phyloP scores from a whole-genome alignment of 2,113 vertebrate genomes.

The Vulpes lagopus region DNA sequence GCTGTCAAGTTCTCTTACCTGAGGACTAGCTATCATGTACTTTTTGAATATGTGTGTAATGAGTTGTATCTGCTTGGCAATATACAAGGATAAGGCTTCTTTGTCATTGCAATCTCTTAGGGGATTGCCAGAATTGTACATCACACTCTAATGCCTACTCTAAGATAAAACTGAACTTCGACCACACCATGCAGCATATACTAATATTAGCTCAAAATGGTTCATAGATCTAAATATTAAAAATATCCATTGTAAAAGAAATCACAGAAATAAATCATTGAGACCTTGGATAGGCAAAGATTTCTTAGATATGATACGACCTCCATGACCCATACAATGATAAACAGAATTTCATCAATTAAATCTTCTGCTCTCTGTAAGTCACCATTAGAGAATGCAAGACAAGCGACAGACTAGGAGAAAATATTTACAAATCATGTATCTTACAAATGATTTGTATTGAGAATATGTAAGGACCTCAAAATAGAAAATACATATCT shows the following conservation, averaged over 20 bases:
- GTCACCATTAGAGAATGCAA: neutral
- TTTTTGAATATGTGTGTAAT: neutral
- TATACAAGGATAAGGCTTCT: neutral
- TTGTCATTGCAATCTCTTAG: neutral
- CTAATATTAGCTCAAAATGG: neutral
- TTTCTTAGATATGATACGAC: neutral
- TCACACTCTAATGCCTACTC: neutral
- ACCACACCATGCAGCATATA: neutral
- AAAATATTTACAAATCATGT: neutral
- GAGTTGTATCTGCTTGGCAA: neutral
- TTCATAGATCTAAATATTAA: neutral
- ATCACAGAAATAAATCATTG: neutral
- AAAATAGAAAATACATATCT: neutral
- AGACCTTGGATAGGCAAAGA: neutral
- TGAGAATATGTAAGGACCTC: neutral
- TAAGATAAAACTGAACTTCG: neutral
- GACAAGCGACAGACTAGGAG: neutral
- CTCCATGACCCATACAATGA: neutral
- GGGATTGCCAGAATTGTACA: neutral
- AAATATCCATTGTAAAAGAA: neutral
- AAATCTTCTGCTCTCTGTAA: neutral
- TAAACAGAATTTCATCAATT: neutral
- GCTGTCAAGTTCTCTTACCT: neutral
- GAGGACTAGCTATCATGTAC: neutral
- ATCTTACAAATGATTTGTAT: neutral